Base-by-base conservation (phyloP, 2,888 invertebrate species). In the Plusia festucae region DNA sequence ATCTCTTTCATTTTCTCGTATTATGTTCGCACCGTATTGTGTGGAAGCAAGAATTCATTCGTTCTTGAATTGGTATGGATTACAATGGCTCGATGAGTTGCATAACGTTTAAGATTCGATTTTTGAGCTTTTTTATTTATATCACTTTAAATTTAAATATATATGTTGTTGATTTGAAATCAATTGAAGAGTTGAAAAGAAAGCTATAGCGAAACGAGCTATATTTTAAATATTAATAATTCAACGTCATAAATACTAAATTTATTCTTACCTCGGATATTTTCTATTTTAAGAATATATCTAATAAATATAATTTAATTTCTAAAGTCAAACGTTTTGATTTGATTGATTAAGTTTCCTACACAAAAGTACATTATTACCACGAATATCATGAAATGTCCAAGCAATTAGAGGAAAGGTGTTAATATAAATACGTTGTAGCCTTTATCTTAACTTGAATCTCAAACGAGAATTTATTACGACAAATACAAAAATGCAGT, bases 11-110 rank as follows among this genome's bases (percentile, higher is more conserved):
- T 76, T 80, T 70, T 61, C 66, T 70, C 59, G 54, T 70, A 70
- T 65, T 67, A 76, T 64, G 54, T 70, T 73, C 62, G 51, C 63
- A 64, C 68, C 58, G 79, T 70, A 79, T 84, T 84, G 84, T 84
- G 74, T 56, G 60, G 24, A 75, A 74, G 67, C 78, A 70, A 60
- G 77, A 68, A 76, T 77, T 78, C 82, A 73, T 78, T 77, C 62
- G n/a, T 66, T 60, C 60, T 58, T 68, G 62, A 57, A 74, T 77
- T 78, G 56, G 68, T 73, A 57, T 60, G 68, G 58, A 68, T 70
- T 78, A 70, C 66, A 79, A 75, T 61, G 52, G 27, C 24, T 49
- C 46, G 46, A 40, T 40, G 40, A 49, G 46, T 49, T 49, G 16
- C 46, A 49, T 49, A 49, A 49, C 46, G 20, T 49, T 18, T 49